phyloP scores from a whole-genome alignment of 2,113 vertebrate species.

The Caloenas nicobarica region DNA sequence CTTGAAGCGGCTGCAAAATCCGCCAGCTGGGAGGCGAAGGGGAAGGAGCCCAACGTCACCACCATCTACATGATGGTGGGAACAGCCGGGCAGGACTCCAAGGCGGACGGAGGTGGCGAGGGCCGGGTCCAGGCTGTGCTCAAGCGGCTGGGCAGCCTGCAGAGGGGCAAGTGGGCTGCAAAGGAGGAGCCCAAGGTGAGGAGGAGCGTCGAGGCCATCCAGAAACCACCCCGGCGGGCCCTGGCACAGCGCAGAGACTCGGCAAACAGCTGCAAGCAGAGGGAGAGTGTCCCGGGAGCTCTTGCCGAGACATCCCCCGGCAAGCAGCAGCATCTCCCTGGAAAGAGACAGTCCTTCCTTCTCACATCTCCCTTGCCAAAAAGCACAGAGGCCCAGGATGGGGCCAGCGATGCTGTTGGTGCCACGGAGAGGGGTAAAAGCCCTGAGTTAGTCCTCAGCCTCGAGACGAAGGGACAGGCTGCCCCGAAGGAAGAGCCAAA shows the following conservation, averaged over 20 bases:
- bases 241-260: slow-evolving; percentile 66
- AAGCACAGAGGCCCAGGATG: background rate
- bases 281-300: slow-evolving; percentile 36
- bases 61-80: slow-evolving; percentile 90
- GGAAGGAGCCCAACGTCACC: slow-evolving; percentile 70
- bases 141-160: slow-evolving; percentile 85
- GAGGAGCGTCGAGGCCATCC: slow-evolving; percentile 69
- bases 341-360: slow-evolving; percentile 34
- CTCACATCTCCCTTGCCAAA: background rate
- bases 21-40: background rate
- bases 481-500: slow-evolving; percentile 76
- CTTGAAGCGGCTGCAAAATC: slow-evolving; percentile 51
- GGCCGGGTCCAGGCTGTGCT: slow-evolving; percentile 85
- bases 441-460: slow-evolving; percentile 12
- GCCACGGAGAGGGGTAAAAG: slow-evolving; percentile 37
- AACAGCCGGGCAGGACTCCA: slow-evolving; percentile 62
- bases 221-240: slow-evolving; percentile 84
- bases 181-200: slow-evolving; percentile 66
- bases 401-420: background rate
- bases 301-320: background rate
- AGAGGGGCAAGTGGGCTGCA: slow-evolving; percentile 75
- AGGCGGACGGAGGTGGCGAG: slow-evolving; percentile 12
- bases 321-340: background rate
- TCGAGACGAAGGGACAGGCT: slow-evolving; percentile 48
- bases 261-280: slow-evolving; percentile 47